Evolutionary conservation across 2,113 vertebrate genomes (phyloP), one percentile per base, ranked within the genome.

Genomic region (Pluvianellus socialis): DNA sequence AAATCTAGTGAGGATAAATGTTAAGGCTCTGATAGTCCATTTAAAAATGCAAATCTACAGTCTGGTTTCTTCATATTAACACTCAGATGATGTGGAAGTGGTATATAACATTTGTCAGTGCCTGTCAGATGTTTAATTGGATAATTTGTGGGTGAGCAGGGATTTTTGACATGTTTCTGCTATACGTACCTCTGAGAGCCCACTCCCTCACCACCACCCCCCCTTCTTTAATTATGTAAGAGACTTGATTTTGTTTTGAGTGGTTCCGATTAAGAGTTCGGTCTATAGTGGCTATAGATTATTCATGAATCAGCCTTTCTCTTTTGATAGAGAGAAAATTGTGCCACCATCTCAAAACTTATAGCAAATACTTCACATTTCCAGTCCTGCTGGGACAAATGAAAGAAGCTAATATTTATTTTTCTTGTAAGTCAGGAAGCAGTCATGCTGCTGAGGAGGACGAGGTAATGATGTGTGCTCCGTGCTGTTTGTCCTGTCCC

Each of bases 301-400:
- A 97, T 94, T 94, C 92, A 96, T 82, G 47, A 71, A 68, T 84
- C 81, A 70, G 30, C 74, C 79, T 83, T 95, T 94, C 82, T 40
- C 35, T 95, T 83, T 42, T 77, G 85, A 80, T 38, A 72, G 72
- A 86, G 77, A 68, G 63, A 58, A 94, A 92, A 94, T 92, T 61
- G 53, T 89, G 73, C 89, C 65, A n/a, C 79, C 66, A 35, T 79
- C 21, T 9, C 88, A 83, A 79, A 59, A 86, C 71, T 85, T 68
- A 56, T 1, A 22, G 81, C 72, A 91, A 92, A 77, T 70, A 94
- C 89, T 97, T 92, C 92, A 56, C 62, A 65, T 73, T 95, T 70
- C 58, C n/a, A 77, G 58, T n/a, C 66, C 90, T 86, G n/a, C 66
- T 75, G 94, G 67, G 86, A 83, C 56, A 83, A 93, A 81, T 45